phyloP scores from a whole-genome alignment of 2,113 vertebrate species.

The Cyprinodon tularosa region DNA sequence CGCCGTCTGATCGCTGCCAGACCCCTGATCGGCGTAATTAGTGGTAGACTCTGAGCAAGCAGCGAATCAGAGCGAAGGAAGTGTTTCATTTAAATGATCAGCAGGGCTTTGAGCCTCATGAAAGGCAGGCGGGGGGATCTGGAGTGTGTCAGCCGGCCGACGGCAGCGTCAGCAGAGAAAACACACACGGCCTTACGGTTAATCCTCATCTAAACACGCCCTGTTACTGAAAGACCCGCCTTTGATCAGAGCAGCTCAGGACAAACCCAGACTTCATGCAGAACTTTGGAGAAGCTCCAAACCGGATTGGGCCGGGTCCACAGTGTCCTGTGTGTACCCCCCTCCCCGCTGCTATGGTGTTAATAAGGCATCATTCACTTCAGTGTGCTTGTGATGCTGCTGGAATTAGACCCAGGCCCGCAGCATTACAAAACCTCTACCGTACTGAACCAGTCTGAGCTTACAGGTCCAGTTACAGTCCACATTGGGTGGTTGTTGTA shows the following conservation, averaged over 20 bases:
- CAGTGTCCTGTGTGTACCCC: no score
- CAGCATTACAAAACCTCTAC: neutral
- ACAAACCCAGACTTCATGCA: neutral
- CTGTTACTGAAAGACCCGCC: neutral
- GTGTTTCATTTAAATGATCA: constrained; percentile 80
- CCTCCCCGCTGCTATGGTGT: neutral
- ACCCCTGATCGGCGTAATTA: constrained; percentile 76
- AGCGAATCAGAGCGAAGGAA: constrained; percentile 63
- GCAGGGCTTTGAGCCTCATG: constrained; percentile 75
- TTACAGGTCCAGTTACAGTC: no score
- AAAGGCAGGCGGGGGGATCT: constrained; percentile 64
- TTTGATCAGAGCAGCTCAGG: neutral
- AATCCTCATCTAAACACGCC: neutral
- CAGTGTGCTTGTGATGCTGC: no score
- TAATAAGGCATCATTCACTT: neutral
- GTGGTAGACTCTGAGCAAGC: constrained; percentile 58
- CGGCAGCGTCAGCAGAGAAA: constrained; percentile 24
- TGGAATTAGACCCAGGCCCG: no score
- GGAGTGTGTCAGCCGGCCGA: constrained; percentile 66
- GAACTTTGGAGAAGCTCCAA: neutral
- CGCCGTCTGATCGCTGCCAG: constrained; percentile 65
- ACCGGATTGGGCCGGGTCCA: neutral
- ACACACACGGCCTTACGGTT: neutral
- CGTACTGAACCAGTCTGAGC: no score
- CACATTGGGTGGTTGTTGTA: no score